A percentile compares a stretch with the other conserved stretches of the same genome.
Evolutionary conservation across 2,797 vertebrate species (phyloP).

Genomic region (Phoeniculus purpureus): DNA sequence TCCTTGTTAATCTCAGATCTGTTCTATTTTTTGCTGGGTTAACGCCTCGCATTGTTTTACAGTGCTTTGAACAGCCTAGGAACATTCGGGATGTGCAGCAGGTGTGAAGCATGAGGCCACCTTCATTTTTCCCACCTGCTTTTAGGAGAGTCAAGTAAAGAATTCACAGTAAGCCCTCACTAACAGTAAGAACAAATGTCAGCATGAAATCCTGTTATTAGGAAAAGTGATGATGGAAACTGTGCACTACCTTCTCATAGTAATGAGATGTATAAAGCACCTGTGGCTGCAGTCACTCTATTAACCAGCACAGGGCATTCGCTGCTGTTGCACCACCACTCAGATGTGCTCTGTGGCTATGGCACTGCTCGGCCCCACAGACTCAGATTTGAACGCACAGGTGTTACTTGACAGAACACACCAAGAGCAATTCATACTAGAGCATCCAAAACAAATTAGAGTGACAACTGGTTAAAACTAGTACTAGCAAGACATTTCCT

Average conservation of each 20-base stretch:
- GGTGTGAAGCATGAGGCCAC: background rate
- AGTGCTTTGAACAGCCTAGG: background rate
- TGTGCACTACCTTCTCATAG: background rate
- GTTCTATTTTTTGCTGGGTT: background rate
- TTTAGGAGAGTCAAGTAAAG: background rate
- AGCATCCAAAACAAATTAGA: background rate
- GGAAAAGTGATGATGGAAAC: background rate
- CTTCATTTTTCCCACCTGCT: background rate
- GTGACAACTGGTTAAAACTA: background rate
- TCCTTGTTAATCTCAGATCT: background rate
- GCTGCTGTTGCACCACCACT: background rate
- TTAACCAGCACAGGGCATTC: background rate
- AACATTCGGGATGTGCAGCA: background rate
- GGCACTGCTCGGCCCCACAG: background rate
- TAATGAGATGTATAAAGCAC: background rate
- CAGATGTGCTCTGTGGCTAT: background rate
- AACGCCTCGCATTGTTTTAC: background rate
- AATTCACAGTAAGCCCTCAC: background rate
- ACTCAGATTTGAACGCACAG: background rate
- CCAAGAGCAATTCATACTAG: background rate
- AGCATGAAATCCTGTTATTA: background rate
- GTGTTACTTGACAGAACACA: background rate
- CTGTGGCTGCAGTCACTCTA: background rate
- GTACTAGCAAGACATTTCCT: background rate
- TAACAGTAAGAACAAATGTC: background rate